Evolutionary conservation across 2,797 vertebrate species (phyloP).

Genomic region (Poeciliopsis paucimaculata): DNA sequence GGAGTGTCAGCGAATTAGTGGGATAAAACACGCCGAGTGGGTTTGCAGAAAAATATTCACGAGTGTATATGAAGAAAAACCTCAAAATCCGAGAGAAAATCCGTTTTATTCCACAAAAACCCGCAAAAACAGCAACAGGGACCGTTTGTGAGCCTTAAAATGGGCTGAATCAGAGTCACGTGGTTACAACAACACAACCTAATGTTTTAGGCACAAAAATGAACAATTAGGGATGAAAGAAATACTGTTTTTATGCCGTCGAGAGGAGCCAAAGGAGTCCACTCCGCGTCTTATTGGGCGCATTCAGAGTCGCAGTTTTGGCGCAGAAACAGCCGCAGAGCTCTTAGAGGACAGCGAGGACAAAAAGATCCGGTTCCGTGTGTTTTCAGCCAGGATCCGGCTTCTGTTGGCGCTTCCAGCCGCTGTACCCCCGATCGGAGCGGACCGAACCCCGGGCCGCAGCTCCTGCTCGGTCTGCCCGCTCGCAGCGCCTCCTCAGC

Average conservation of each 20-base stretch:
- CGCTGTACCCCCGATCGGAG: neutral
- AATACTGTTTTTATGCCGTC: rapidly evolving
- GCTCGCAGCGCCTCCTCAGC: constrained; percentile 55
- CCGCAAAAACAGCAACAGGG: neutral
- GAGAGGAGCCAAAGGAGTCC: constrained; percentile 51
- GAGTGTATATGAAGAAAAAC: rapidly evolving
- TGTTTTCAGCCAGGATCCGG: neutral
- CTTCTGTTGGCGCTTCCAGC: neutral
- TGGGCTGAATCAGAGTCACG: constrained; percentile 21
- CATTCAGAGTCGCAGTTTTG: constrained; percentile 56
- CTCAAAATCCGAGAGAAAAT: rapidly evolving
- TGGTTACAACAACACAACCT: neutral
- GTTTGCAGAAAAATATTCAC: rapidly evolving
- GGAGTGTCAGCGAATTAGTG: neutral
- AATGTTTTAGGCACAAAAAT: neutral
- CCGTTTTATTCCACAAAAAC: neutral
- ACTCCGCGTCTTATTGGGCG: constrained; percentile 74
- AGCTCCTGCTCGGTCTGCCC: constrained; percentile 19
- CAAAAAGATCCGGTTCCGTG: constrained; percentile 8
- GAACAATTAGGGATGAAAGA: neutral
- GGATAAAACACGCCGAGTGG: rapidly evolving
- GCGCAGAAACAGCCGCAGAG: constrained; percentile 70
- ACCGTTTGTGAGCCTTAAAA: neutral
- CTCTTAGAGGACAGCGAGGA: constrained; percentile 38
- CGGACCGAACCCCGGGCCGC: neutral